A percentile compares a stretch with the other conserved stretches of the same genome.
Evolutionary conservation across 2,113 vertebrate genomes (phyloP).

Genomic region (Cyanoliseus patagonus): DNA sequence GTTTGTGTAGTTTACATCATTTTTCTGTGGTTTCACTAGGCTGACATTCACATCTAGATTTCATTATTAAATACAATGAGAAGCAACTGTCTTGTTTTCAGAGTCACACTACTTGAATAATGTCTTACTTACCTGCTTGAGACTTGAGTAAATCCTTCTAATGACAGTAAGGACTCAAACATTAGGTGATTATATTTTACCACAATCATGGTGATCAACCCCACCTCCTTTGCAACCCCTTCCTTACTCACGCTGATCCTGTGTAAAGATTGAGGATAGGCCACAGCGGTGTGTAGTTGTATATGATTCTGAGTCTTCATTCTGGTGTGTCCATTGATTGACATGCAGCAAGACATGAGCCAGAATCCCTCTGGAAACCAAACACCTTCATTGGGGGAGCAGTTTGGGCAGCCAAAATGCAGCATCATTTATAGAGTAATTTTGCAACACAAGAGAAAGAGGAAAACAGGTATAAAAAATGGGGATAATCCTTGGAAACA

Average conservation of each 20-base stretch:
- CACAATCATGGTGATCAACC: fast-evolving
- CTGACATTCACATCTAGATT: background rate
- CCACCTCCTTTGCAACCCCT: background rate
- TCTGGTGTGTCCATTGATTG: background rate
- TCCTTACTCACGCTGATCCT: background rate
- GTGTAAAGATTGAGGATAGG: background rate
- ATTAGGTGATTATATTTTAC: background rate
- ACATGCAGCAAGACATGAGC: background rate
- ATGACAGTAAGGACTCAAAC: background rate
- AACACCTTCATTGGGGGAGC: background rate
- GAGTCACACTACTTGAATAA: background rate
- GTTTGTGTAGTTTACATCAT: background rate
- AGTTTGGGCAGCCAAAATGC: background rate
- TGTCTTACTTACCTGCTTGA: background rate
- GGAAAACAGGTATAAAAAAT: background rate
- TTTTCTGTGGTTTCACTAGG: background rate
- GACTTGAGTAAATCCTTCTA: background rate
- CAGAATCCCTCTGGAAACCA: background rate
- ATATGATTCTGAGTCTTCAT: background rate
- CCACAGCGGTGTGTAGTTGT: background rate
- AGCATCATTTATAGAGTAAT: background rate
- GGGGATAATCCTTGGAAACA: background rate
- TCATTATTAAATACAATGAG: background rate
- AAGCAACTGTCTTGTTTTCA: background rate
- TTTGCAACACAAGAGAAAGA: background rate